Base-by-base conservation (phyloP, 2,888 invertebrate species). In the Iphiclides podalirius region DNA sequence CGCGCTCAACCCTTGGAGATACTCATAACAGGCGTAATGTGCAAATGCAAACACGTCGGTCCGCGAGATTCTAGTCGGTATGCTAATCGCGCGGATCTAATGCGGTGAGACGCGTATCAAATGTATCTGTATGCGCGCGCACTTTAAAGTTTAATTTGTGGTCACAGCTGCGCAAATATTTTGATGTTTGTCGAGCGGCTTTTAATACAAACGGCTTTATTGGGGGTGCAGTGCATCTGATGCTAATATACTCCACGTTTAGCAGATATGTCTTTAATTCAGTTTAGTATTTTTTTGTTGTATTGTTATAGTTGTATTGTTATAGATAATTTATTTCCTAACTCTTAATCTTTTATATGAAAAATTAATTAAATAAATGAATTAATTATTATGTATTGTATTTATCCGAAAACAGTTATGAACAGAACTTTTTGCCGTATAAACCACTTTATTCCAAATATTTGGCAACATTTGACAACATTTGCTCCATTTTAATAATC, bases 41-140 rank as follows among this genome's bases (percentile, higher is more conserved):
- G n/a, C 81, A 82, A 81, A 82, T 79, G 75, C 75, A 81, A 80
- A 84, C 77, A n/a, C n/a, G n/a, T n/a, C n/a, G n/a, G 67, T 70
- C 67, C 60, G 59, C 63, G 55, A 60, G 55, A 47, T 64, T 66
- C 72, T 81, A 78, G 83, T 78, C 72, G 70, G 67, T 66, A 78
- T 70, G 74, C 76, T 83, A 82, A 85, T 84, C 82, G 75, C 59
- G 67, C 66, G 63, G 57, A 68, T 71, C 70, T 70, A 73, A 73
- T 69, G 66, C 71, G n/a, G n/a, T 76, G 78, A 79, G 74, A 80
- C 69, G 67, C 71, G 63, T 70, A 79, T 78, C 71, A 76, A 79
- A 84, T 79, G 74, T n/a, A n/a, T n/a, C 73, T 72, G 70, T 72
- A 72, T 74, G 73, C 73, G 74, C 81, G 73, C 76, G 59, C 62